Base-by-base conservation (phyloP, 2,888 invertebrate species). In the Tetramorium bicarinatum region DNA sequence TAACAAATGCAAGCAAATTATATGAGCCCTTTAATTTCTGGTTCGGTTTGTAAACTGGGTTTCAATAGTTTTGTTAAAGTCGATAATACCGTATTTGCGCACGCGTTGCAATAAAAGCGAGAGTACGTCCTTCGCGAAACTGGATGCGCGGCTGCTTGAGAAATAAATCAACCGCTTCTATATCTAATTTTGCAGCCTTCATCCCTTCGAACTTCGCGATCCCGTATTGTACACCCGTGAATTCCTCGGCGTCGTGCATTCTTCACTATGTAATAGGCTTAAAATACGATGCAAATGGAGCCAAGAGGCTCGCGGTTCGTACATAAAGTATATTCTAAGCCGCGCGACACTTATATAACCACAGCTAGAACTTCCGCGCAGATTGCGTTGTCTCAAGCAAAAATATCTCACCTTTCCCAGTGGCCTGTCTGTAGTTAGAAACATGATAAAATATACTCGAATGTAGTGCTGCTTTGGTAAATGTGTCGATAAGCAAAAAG, bases 261-360 rank as follows among this genome's bases (percentile, higher is more conserved):
- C 79, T 69, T 79, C 79, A 18, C 67, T 67, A 44, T 79, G 56
- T 59, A 56, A 67, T 79, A 79, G 79, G 79, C 69, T 79, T 79
- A 79, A 79, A 79, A 79, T 79, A 79, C 69, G 59, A 79, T 79
- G 69, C 79, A 69, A 79, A 69, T 79, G 56, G 69, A 79, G 79
- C 79, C 79, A 79, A 79, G 79, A 79, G 79, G 44, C 79, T 79
- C 69, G 56, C 21, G 44, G 69, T 77, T 54, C 77, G 52, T 59
- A 59, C 59, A 69, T 79, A 79, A 79, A 79, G 59, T 79, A 47
- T 79, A 79, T 79, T 79, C 69, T 79, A 79, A 79, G 79, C 79
- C 69, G 69, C 69, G 69, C 69, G 69, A 79, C 69, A 76, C 79
- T 79, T 79, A 79, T 59, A 79, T 79, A 79, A 79, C 69, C 79